These are phyloP conservation scores for Psettodes erumei DNA, from an alignment of 2,113 vertebrate species.

Conservation along the genomic window DNA sequence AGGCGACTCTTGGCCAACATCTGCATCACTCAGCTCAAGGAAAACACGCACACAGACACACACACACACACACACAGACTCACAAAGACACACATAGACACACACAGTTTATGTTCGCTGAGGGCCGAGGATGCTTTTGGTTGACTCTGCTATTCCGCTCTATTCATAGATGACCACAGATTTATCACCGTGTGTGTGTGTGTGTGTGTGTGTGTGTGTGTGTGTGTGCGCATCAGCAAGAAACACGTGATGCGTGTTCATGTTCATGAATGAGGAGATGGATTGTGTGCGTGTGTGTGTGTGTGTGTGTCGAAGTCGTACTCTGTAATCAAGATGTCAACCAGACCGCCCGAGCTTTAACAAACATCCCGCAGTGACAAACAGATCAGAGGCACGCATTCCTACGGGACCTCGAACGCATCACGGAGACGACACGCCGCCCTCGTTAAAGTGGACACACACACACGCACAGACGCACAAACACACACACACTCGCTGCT, in stretches of 20 bases:
- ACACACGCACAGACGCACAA: slow-evolving; percentile 17
- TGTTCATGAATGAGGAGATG: slow-evolving; percentile 14
- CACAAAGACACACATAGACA: too few relatives aligned
- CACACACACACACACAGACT: slow-evolving; percentile 24
- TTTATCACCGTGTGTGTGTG: slow-evolving; percentile 69
- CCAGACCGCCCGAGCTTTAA: slow-evolving; percentile 46
- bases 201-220: slow-evolving; percentile 36
- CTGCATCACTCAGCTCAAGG: slow-evolving; percentile 48
- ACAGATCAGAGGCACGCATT: slow-evolving; percentile 49
- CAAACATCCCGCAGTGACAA: slow-evolving; percentile 52
- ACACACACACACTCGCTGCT: slow-evolving; percentile 32
- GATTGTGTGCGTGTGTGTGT: neutral
- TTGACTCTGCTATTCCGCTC: slow-evolving; percentile 69
- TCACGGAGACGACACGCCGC: slow-evolving; percentile 41
- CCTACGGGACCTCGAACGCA: slow-evolving; percentile 55
- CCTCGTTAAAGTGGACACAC: slow-evolving; percentile 34
- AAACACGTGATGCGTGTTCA: slow-evolving; percentile 23
- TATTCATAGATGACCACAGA: slow-evolving; percentile 81
- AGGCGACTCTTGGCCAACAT: slow-evolving; percentile 62
- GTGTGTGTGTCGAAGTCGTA: slow-evolving; percentile 28
- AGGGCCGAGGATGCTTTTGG: slow-evolving; percentile 72
- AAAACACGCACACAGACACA: slow-evolving; percentile 50
- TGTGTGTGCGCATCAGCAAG: slow-evolving; percentile 29
- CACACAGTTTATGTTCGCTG: slow-evolving; percentile 24
- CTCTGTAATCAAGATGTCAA: slow-evolving; percentile 67